Evolutionary conservation across 1,140 invertebrate genomes (phyloP).

Genomic region (Prorops nasuta): DNA sequence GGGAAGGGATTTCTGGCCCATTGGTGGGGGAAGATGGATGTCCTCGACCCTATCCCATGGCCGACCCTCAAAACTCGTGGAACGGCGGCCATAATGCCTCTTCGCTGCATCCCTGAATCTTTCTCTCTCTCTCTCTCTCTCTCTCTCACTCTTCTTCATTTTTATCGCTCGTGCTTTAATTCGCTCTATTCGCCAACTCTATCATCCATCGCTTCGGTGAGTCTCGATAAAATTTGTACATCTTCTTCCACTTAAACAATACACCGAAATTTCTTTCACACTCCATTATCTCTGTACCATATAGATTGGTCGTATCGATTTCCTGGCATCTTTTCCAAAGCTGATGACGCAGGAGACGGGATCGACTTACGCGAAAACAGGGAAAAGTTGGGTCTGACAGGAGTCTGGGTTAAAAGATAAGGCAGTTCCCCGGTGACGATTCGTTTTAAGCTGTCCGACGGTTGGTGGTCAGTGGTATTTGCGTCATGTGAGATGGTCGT

Average conservation of each 20-base stretch:
- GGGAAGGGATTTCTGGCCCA: constrained; percentile 28
- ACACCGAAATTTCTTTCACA: too few species aligned
- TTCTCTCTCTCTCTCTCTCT: constrained; percentile 18
- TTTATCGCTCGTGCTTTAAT: neutral
- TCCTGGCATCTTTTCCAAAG: too few species aligned
- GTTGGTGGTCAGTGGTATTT: neutral
- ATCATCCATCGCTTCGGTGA: too few species aligned
- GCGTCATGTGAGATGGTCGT: neutral
- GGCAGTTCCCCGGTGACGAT: too few species aligned
- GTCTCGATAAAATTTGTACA: too few species aligned
- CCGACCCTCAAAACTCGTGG: constrained; percentile 49
- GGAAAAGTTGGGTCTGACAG: too few species aligned
- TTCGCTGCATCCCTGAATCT: constrained; percentile 41
- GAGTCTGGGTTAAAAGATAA: too few species aligned
- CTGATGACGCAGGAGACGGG: too few species aligned
- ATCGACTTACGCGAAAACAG: too few species aligned
- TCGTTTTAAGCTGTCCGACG: neutral
- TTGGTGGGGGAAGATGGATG: constrained; percentile 52
- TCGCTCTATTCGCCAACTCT: neutral
- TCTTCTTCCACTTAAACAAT: too few species aligned
- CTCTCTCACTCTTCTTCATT: neutral
- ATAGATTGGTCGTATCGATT: too few species aligned
- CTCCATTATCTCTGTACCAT: too few species aligned
- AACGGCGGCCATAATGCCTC: constrained; percentile 53
- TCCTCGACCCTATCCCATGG: constrained; percentile 48